Evolutionary conservation across 2,797 vertebrate species (phyloP), one percentile per base, ranked within the genome.

Genomic region (Euthynnus affinis): DNA sequence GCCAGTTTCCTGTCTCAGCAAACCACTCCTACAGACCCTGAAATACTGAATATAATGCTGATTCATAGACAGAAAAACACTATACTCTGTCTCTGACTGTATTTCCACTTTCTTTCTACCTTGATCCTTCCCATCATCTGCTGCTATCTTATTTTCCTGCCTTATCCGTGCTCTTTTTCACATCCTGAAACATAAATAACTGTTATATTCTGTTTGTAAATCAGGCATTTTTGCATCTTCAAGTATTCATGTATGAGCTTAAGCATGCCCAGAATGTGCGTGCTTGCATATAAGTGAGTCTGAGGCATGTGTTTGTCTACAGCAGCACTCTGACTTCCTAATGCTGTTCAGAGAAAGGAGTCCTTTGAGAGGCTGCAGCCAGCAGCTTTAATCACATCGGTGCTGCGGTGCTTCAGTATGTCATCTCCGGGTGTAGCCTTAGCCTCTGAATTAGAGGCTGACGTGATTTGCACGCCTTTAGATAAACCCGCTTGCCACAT

Each of bases 1-100:
- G 71, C 62, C 83, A 74, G 56, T 76, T 89, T 92, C 93, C 90
- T 85, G 81, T 91, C 64, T 9, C 8, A 83, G 66, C 79, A 63
- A 25, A 3, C 85, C 83, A 69, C 84, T 80, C 85, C 81, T 85
- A 74, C 73, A 71, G 40, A 55, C 62, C 44, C 34, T 5, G 27
- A 46, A 70, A 32, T 15, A 3, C 57, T 42, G 29, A 60, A 59
- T n/a, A 52, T 34, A 53, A 64, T 71, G 55, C 71, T 25, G 51
- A 61, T 25, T 65, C 70, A n/a, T 2, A 42, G 22, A 20, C 67
- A 74, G 20, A 71, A 70, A 60, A 18, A 32, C 40, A 22, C 15
- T 52, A 27, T 48, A 5, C 62, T 55, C n/a, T 7, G 7, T 42
- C 9, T 48, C 63, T 32, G 34, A 3, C 40, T 56, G 8, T 15